These are phyloP conservation scores for Telenomus remus DNA, from an alignment of 1,140 invertebrate genomes.

Conservation along the genomic window DNA sequence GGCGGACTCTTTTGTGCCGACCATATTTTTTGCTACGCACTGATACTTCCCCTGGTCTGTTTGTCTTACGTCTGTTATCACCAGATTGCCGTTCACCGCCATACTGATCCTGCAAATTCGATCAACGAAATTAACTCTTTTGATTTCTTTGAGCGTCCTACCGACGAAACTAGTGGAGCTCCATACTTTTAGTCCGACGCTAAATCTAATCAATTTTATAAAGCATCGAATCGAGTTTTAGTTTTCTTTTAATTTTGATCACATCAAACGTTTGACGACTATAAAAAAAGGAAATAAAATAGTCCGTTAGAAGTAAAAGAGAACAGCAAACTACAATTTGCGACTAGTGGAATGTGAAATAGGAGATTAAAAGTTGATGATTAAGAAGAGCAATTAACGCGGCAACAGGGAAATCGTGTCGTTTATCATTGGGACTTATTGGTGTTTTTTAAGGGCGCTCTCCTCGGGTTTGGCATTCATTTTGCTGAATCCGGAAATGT, in stretches of 20 bases:
- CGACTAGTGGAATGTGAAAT: too few relatives aligned
- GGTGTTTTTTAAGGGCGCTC: conserved; percentile 30
- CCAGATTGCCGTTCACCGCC: conserved; percentile 86
- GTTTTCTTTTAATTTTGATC: too few relatives aligned
- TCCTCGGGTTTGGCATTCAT: conserved; percentile 25
- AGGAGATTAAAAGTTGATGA: conserved; percentile 3
- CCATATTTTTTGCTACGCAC: conserved; percentile 90
- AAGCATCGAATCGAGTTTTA: too few relatives aligned
- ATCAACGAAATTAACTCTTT: not conserved
- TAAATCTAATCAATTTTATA: too few relatives aligned
- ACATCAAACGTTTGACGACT: too few relatives aligned
- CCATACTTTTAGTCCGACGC: too few relatives aligned
- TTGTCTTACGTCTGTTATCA: conserved; percentile 88
- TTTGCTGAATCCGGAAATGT: conserved; percentile 45
- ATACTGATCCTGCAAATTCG: conserved; percentile 81
- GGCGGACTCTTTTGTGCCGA: conserved; percentile 85
- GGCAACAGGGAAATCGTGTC: conserved; percentile 6
- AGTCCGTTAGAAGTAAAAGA: too few relatives aligned
- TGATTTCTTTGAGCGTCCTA: too few relatives aligned
- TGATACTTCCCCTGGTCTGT: conserved; percentile 90
- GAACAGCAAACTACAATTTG: too few relatives aligned
- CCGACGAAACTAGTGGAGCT: too few relatives aligned
- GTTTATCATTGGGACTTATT: conserved; percentile 34
- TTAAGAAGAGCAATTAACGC: conserved; percentile 19
- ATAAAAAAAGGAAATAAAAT: too few relatives aligned